Evolutionary conservation across 2,797 vertebrate genomes (phyloP).

Genomic region (Enteromius mattozi): DNA sequence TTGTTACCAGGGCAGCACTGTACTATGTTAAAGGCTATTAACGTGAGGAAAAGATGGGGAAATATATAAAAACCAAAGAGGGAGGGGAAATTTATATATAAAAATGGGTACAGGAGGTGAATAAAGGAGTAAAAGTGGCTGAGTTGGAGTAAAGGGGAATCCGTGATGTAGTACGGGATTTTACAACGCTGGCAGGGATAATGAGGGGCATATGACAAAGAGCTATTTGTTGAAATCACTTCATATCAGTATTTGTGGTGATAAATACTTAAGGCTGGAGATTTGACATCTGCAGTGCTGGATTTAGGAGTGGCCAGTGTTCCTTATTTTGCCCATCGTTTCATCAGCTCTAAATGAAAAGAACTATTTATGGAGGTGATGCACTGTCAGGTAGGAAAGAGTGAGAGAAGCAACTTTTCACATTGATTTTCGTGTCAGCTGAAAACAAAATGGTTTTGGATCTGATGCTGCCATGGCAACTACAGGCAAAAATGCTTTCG

Average conservation of each 20-base stretch:
- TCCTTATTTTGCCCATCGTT: constrained; percentile 22
- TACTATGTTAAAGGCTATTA: constrained; percentile 63
- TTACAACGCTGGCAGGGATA: constrained; percentile 5
- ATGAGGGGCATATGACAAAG: constrained; percentile 2
- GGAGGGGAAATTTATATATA: constrained; percentile 30
- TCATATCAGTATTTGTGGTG: constrained; percentile 28
- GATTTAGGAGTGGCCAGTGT: constrained; percentile 37
- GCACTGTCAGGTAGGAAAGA: constrained; percentile 42
- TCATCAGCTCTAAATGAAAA: constrained; percentile 43
- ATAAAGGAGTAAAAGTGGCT: not conserved
- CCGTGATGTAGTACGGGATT: not conserved
- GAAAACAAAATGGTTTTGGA: constrained; percentile 39
- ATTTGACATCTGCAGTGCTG: not conserved
- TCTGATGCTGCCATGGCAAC: constrained; percentile 47
- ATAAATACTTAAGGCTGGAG: constrained; percentile 27
- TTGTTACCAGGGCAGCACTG: constrained; percentile 64
- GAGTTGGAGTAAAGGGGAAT: constrained; percentile 19
- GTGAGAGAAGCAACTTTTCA: constrained; percentile 46
- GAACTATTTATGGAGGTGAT: constrained; percentile 52
- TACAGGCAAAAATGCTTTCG: constrained; percentile 39
- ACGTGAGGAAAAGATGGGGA: constrained; percentile 48
- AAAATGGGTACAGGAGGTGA: constrained; percentile 11
- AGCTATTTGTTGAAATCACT: constrained; percentile 38
- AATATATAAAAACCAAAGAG: constrained; percentile 36
- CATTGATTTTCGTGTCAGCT: constrained; percentile 58